Base-by-base conservation (phyloP, 1,140 invertebrate genomes). In the Panonychus citri region DNA sequence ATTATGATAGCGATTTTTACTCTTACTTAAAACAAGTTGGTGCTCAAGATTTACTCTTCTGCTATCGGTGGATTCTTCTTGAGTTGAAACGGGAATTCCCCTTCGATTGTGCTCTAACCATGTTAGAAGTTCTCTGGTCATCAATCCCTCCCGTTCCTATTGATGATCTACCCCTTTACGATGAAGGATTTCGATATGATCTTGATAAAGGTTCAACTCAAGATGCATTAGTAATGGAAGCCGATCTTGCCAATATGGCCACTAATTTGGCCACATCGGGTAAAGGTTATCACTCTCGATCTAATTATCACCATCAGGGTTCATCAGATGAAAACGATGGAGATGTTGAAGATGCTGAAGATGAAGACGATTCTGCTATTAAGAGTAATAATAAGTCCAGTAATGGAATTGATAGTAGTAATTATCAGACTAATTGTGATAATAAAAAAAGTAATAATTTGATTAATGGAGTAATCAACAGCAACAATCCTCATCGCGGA, bases 11-110 rank as follows among this genome's bases (percentile, higher is more conserved):
- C 0, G 81, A 83, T 56, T 93, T 94, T 68, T 91, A 83, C 70
- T 75, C 80, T 50, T 95, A 95, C 69, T 71, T 97, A 17, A 86
- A 89, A 69, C 57, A 68, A 25, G 63, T 68, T 26, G 74, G 81
- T 72, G 88, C 88, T 15, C 85, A 91, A 63, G 90, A 96, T 71
- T 68, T 91, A 25, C 70, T 96, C 1, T 95, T 95, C 67, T 95
- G 90, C 70, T 95, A 95, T 68, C 81, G 91, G 49, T 97, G 91
- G 91, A 71, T 96, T 13, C 71, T 97, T 1, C 68, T 97, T 3
- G 91, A 96, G 74, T 80, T 96, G 77, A 97, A 96, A 71, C 75
- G 91, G 3, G 91, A 97, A 71, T 97, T 97, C 70, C 86, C 88
- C 13, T 88, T 97, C 67, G 88, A 95, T 50, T 88, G 95, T 72